Base-by-base conservation (phyloP, 2,888 invertebrate genomes). In the Malthinus seriepunctatus region DNA sequence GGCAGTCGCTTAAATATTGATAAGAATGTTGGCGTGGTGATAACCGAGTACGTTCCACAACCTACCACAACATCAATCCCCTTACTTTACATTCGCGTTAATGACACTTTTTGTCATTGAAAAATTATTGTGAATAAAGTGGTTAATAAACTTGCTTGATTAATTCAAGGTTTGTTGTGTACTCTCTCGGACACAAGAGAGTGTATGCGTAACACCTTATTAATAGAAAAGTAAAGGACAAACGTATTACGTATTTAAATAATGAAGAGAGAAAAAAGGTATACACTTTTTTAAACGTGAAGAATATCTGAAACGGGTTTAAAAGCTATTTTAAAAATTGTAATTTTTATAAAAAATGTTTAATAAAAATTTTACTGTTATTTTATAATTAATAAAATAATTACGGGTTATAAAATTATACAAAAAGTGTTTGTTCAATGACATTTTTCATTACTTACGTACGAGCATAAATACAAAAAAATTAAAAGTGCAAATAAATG, bases 71-170 rank as follows among this genome's bases (percentile, higher is more conserved):
- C 44, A 33, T 32, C 31, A 33, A 51, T 54, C 46, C 56, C 37
- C 53, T 50, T 54, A 51, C 56, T 60, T 46, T 38, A 38, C 38
- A 37, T 23, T 33, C 37, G 34, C 50, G 51, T 57, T 54, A 53
- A 59, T 48, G 45, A 47, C 48, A 45, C 54, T 56, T 63, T 63
- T 53, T 39, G 58, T 34, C 58, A 56, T 50, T 56, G 61, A 63
- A 57, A 56, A 51, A 61, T 59, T 56, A 37, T 48, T 57, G 51
- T 46, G 53, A 11, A 12, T 32, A 51, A 53, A 59, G 56, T 63
- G 59, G 63, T 61, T 61, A 63, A 61, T 55, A 63, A 63, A 63
- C 63, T 56, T 51, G 12, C 51, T 61, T 61, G 55, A 65, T 59
- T 61, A 63, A 65, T 63, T 65, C 64, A 65, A 65, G 64, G 64